Conservation (phyloP, 2,888 invertebrate species). For the Ischnus inquisitorius region DNA sequence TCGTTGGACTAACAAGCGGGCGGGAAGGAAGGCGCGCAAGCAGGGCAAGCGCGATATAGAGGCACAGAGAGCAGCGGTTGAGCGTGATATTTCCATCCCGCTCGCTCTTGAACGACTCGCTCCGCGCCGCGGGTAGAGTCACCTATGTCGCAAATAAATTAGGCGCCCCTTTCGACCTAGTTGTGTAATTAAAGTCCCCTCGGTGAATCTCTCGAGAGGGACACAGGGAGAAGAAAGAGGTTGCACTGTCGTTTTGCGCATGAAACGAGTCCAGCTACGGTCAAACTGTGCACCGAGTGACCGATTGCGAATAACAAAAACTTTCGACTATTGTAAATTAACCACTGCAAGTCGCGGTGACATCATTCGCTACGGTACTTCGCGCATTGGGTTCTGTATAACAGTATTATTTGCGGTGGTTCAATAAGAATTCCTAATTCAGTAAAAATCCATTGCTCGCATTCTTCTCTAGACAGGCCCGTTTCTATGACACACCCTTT, state of each 20-base stretch:
- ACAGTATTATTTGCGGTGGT: too few species aligned
- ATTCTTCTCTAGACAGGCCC: too few species aligned
- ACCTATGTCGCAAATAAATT: constrained; percentile 83
- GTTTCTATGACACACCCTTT: too few species aligned
- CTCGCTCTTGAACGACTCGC: constrained; percentile 15
- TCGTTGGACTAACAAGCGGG: constrained; percentile 80
- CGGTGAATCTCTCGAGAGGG: constrained; percentile 72
- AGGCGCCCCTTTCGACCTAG: constrained; percentile 83
- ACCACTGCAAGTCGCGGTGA: not conserved
- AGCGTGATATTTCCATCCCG: not conserved
- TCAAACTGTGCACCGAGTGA: not conserved
- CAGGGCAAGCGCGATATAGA: constrained; percentile 31
- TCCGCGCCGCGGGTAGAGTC: constrained; percentile 72
- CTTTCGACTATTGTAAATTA: not conserved
- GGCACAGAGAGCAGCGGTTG: constrained; percentile 13
- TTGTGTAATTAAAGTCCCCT: constrained; percentile 84
- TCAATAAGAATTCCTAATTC: too few species aligned
- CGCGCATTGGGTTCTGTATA: too few species aligned
- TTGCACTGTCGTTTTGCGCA: constrained; percentile 29
- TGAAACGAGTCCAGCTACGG: constrained; percentile 8
- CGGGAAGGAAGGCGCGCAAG: constrained; percentile 62
- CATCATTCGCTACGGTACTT: too few species aligned
- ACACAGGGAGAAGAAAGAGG: constrained; percentile 27
- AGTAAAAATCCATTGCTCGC: too few species aligned
- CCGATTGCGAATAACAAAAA: not conserved